These are phyloP conservation scores for Mesochorus sp. DNA, from an alignment of 2,888 invertebrate species.

Conservation along the genomic window DNA sequence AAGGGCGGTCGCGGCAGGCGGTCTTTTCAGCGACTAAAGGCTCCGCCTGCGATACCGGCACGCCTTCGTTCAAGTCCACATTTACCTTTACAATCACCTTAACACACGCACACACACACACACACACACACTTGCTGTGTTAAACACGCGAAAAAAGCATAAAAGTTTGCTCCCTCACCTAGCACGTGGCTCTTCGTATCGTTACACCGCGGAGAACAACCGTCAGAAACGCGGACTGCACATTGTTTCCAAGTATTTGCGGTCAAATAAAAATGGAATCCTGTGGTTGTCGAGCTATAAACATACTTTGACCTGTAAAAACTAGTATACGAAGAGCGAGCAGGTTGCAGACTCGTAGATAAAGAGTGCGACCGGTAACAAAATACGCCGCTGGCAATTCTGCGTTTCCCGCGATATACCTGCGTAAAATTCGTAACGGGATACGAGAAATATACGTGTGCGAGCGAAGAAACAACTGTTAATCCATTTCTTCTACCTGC, in stretches of 20 bases:
- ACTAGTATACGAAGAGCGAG: constrained; percentile 18
- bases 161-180: constrained; percentile 35
- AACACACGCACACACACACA: constrained; percentile 2
- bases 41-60: constrained; percentile 76
- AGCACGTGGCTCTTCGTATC: constrained; percentile 15
- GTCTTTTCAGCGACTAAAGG: constrained; percentile 74
- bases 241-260: constrained; percentile 14
- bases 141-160: constrained; percentile 48
- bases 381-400: too few species aligned
- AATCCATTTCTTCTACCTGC: too few species aligned
- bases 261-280: background rate
- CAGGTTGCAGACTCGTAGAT: background rate
- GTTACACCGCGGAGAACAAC: background rate
- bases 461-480: too few species aligned
- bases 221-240: constrained; percentile 3
- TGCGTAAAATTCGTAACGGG: too few species aligned
- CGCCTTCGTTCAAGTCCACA: constrained; percentile 61
- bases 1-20: constrained; percentile 78
- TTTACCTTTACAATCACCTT: constrained; percentile 37
- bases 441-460: background rate
- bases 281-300: background rate
- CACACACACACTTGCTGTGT: background rate
- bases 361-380: too few species aligned
- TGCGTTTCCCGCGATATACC: too few species aligned
- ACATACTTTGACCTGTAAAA: background rate